A percentile compares a stretch with the other conserved stretches of the same genome.
Evolutionary conservation across 2,888 invertebrate genomes (phyloP).

Genomic region (Pecten maximus): DNA sequence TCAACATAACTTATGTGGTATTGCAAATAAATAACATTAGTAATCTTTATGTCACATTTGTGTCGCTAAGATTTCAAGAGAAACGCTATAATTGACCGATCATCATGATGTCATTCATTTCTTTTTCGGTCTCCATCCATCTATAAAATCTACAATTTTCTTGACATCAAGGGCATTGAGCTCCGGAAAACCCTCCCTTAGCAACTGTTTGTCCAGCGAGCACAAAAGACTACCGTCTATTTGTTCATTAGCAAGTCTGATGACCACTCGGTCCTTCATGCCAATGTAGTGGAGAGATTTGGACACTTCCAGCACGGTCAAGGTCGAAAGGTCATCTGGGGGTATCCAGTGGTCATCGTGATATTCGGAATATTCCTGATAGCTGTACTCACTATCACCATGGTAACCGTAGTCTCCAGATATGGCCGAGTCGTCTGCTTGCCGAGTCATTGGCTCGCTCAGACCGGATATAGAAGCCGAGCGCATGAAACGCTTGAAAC

Average conservation of each 20-base stretch:
- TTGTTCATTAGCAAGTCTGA: conserved; percentile 77
- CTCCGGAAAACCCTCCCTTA: conserved; percentile 80
- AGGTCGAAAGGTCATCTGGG: conserved; percentile 69
- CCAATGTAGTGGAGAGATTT: conserved; percentile 79
- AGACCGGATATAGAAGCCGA: conserved; percentile 67
- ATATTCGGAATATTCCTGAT: conserved; percentile 72
- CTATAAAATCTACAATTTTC: conserved; percentile 79
- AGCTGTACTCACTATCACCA: conserved; percentile 76
- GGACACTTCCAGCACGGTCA: conserved; percentile 77
- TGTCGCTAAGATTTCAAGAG: too few species aligned
- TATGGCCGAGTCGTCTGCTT: conserved; percentile 77
- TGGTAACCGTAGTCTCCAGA: conserved; percentile 74
- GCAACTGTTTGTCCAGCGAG: conserved; percentile 74
- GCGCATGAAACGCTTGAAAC: conserved; percentile 59
- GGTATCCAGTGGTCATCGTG: conserved; percentile 77
- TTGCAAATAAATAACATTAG: too few species aligned
- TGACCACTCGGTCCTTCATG: conserved; percentile 78
- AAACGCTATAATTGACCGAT: too few species aligned
- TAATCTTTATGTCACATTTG: too few species aligned
- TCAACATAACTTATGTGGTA: too few species aligned
- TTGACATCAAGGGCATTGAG: conserved; percentile 79
- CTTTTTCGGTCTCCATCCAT: conserved; percentile 80
- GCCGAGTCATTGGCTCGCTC: conserved; percentile 65
- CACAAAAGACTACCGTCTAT: conserved; percentile 79
- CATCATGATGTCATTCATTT: conserved; percentile 46